Evolutionary conservation across 2,797 vertebrate genomes (phyloP).

Genomic region (Steatocranus sp.): DNA sequence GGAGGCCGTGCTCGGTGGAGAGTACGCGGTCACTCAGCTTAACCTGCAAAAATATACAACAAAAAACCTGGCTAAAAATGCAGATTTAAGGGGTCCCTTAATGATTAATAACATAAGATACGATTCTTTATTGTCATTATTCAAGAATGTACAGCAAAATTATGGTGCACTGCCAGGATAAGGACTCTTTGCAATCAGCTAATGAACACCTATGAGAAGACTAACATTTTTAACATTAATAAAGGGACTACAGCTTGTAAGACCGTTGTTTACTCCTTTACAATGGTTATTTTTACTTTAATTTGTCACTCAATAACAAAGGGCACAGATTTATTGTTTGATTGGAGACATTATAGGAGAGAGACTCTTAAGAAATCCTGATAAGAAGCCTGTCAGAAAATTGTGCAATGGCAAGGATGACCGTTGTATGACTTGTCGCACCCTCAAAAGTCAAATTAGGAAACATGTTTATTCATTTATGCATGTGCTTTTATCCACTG

Average conservation of each 20-base stretch:
- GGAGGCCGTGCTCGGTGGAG: conserved; percentile 89
- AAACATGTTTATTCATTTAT: neutral
- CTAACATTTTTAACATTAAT: neutral
- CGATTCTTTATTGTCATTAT: neutral
- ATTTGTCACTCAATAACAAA: neutral
- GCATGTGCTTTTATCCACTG: neutral
- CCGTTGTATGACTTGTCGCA: neutral
- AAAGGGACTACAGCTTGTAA: neutral
- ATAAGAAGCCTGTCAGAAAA: neutral
- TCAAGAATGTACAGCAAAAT: neutral
- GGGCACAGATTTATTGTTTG: neutral
- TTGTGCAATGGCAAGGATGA: neutral
- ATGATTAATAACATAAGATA: neutral
- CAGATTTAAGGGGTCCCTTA: neutral
- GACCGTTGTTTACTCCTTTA: fast-evolving
- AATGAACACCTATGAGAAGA: neutral
- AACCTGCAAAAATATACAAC: conserved; percentile 73
- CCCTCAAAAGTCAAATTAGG: neutral
- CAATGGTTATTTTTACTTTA: neutral
- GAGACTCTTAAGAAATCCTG: neutral
- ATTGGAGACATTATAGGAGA: neutral
- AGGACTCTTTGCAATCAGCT: neutral
- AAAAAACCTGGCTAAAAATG: neutral
- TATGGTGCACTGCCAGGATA: neutral
- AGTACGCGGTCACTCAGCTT: conserved; percentile 90